Conservation (phyloP, 2,888 invertebrate species). For the Epiblema foenella region DNA sequence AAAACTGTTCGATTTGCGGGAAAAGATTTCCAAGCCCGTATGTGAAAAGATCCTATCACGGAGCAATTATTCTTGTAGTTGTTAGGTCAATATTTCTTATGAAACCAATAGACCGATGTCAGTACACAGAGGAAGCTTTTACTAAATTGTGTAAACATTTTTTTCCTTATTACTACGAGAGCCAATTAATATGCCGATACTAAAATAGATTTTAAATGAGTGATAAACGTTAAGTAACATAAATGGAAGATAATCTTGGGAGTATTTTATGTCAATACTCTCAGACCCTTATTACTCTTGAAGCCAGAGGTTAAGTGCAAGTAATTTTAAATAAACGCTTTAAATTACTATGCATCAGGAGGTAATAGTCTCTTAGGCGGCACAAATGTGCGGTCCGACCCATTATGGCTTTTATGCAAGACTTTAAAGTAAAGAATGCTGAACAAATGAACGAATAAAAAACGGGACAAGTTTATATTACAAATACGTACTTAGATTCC, state of each 20-base stretch:
- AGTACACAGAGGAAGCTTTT: not conserved
- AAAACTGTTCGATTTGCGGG: slow-evolving; percentile 12
- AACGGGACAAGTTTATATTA: slow-evolving; percentile 9
- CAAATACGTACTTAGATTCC: not conserved
- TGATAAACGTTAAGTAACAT: not conserved
- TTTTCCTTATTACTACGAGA: not conserved
- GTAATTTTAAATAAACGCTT: slow-evolving; percentile 24
- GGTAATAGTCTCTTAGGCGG: slow-evolving; percentile 29
- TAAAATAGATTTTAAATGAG: not conserved
- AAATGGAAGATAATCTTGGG: not conserved
- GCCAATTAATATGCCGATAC: not conserved
- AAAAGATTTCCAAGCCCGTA: slow-evolving; percentile 25
- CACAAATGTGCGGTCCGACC: slow-evolving; percentile 25
- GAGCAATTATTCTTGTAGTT: slow-evolving; percentile 25
- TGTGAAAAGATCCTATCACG: slow-evolving; percentile 30
- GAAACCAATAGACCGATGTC: slow-evolving; percentile 1
- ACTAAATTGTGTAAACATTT: not conserved
- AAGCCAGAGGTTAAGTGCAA: slow-evolving; percentile 12
- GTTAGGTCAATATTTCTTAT: slow-evolving; percentile 17
- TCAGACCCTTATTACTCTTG: slow-evolving; percentile 6
- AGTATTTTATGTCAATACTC: slow-evolving; percentile 20
- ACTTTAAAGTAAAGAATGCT: slow-evolving; percentile 30
- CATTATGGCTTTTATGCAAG: slow-evolving; percentile 35
- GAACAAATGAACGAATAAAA: slow-evolving; percentile 31
- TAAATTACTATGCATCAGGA: slow-evolving; percentile 31